A percentile compares a stretch with the other conserved stretches of the same genome.
These are phyloP conservation scores for Pogoniulus pusillus DNA, from an alignment of 2,797 vertebrate genomes.

Conservation along the genomic window DNA sequence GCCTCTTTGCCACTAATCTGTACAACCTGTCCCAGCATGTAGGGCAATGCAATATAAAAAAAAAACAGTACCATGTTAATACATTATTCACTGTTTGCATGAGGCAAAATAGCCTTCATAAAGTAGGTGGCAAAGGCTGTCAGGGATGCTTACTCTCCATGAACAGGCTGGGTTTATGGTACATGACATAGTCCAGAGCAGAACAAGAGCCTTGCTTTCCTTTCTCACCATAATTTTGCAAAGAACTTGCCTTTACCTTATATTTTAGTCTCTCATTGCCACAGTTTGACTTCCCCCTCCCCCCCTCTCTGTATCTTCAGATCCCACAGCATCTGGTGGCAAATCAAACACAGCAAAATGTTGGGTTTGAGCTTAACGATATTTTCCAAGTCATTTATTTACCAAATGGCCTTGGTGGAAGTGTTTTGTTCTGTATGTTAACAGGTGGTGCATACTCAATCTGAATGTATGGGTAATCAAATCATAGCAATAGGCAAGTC, in stretches of 20 bases:
- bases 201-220: neutral
- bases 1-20: neutral
- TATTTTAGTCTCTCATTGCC: neutral
- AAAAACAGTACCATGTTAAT: neutral
- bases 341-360: slow-evolving; percentile 37
- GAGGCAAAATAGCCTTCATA: neutral
- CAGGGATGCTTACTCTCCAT: neutral
- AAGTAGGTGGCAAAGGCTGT: neutral
- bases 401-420: slow-evolving; percentile 54
- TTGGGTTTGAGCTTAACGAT: slow-evolving; percentile 43
- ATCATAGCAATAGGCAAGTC: neutral
- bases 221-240: neutral
- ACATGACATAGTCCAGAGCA: neutral
- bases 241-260: neutral
- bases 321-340: slow-evolving; percentile 53
- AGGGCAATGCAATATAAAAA: neutral
- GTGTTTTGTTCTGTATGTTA: slow-evolving; percentile 24
- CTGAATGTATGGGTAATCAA: slow-evolving; percentile 23
- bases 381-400: slow-evolving; percentile 65
- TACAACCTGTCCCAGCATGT: neutral
- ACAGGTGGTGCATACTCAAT: slow-evolving; percentile 17
- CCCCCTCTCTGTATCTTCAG: neutral
- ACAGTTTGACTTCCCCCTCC: neutral
- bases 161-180: neutral
- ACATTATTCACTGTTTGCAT: neutral